Evolutionary conservation across 2,113 vertebrate species (phyloP).

Genomic region (Strix uralensis): DNA sequence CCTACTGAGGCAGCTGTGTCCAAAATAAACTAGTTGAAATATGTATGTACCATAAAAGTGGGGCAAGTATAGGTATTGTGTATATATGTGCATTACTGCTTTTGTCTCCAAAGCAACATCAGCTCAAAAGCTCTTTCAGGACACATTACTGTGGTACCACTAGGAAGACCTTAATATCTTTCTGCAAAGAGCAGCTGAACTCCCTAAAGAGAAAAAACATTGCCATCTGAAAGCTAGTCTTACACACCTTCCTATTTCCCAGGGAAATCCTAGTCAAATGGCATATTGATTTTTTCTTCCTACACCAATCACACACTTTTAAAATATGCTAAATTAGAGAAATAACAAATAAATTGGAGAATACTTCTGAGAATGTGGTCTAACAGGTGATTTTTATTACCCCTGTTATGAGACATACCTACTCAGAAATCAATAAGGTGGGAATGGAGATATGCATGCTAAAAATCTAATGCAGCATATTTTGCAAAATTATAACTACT

Average conservation of each 20-base stretch:
- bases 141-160: background rate
- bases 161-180: background rate
- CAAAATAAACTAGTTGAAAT: background rate
- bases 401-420: background rate
- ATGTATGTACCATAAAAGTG: background rate
- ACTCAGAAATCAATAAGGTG: background rate
- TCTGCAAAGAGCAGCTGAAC: background rate
- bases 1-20: background rate
- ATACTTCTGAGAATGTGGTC: background rate
- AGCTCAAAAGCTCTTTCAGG: background rate
- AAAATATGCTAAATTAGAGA: background rate
- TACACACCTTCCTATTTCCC: background rate
- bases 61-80: no score
- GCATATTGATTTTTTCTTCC: background rate
- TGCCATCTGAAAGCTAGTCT: background rate
- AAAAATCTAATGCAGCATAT: background rate
- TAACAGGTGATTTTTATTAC: background rate
- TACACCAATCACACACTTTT: background rate
- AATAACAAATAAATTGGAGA: background rate
- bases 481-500: background rate
- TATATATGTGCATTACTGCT: background rate
- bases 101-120: background rate
- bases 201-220: background rate
- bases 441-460: background rate
- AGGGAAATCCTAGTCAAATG: background rate